Evolutionary conservation across 2,888 invertebrate species (phyloP).

Genomic region (Seladonia tumulorum): DNA sequence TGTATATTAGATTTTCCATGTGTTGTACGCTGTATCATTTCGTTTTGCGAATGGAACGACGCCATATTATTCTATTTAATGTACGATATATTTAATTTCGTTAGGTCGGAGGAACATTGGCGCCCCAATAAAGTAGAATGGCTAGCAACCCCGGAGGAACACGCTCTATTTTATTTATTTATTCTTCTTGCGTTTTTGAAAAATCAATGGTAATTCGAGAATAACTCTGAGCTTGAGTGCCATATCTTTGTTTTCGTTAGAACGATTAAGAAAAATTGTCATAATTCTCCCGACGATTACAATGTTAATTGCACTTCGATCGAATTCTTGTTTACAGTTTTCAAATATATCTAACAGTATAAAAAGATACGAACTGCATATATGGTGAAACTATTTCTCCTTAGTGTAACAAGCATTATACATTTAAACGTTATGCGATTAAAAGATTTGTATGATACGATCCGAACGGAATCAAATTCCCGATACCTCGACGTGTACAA

Average conservation of each 20-base stretch:
- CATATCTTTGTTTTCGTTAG: background rate
- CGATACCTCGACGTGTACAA: conserved; percentile 14
- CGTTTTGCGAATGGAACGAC: conserved; percentile 40
- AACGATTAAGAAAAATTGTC: background rate
- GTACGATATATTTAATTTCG: conserved; percentile 56
- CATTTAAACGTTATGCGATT: background rate
- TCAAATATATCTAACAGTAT: background rate
- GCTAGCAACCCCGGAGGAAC: conserved; percentile 33
- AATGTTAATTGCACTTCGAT: background rate
- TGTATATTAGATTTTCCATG: conserved; percentile 24
- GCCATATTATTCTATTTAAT: conserved; percentile 49
- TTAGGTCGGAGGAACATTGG: conserved; percentile 35
- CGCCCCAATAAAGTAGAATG: conserved; percentile 46
- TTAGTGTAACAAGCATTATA: background rate
- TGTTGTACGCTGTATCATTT: conserved; percentile 38
- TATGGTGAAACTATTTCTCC: background rate
- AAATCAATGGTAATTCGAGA: background rate
- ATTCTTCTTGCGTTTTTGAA: background rate
- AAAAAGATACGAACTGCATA: background rate
- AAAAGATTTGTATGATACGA: conserved; percentile 1
- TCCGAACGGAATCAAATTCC: background rate
- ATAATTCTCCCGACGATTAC: background rate
- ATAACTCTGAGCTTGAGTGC: conserved; percentile 11
- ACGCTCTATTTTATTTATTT: conserved; percentile 10
- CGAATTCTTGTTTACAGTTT: background rate